phyloP scores from a whole-genome alignment of 1,140 invertebrate genomes.

The Epicauta chinensis region DNA sequence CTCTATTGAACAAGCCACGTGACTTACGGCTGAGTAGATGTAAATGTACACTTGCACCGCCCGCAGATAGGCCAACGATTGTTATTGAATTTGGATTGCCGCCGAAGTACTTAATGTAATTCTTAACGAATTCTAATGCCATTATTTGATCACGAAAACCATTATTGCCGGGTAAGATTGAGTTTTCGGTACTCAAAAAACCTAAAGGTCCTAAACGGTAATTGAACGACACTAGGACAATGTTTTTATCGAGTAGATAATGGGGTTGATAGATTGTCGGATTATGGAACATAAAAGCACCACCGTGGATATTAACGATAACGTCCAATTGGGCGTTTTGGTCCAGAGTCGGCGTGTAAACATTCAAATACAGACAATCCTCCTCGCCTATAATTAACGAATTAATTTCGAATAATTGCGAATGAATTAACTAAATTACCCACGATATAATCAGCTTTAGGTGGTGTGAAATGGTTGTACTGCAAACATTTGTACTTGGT shows the following conservation, averaged over 20 bases:
- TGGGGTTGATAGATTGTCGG: conserved; percentile 46
- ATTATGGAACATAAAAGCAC: conserved; percentile 45
- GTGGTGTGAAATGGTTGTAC: conserved; percentile 18
- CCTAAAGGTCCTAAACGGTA: conserved; percentile 52
- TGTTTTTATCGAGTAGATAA: conserved; percentile 50
- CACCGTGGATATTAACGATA: conserved; percentile 52
- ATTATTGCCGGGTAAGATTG: conserved; percentile 43
- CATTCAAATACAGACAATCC: conserved; percentile 48
- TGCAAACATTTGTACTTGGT: conserved; percentile 15
- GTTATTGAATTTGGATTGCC: conserved; percentile 52
- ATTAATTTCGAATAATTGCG: no score
- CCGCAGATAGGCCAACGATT: conserved; percentile 39
- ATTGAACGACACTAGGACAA: conserved; percentile 56
- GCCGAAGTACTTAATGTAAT: conserved; percentile 52
- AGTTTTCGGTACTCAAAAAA: conserved; percentile 26
- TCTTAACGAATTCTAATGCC: conserved; percentile 50
- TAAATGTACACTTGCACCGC: conserved; percentile 49
- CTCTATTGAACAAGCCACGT: conserved; percentile 57
- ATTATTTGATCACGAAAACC: conserved; percentile 54
- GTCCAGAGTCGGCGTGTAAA: conserved; percentile 40
- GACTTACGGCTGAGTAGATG: conserved; percentile 46
- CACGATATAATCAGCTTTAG: conserved; percentile 16
- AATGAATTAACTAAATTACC: conserved; percentile 10
- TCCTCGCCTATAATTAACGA: conserved; percentile 41
- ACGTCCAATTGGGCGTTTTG: conserved; percentile 33